Evolutionary conservation across 1,140 invertebrate genomes (phyloP).

Genomic region (Cherax destructor): DNA sequence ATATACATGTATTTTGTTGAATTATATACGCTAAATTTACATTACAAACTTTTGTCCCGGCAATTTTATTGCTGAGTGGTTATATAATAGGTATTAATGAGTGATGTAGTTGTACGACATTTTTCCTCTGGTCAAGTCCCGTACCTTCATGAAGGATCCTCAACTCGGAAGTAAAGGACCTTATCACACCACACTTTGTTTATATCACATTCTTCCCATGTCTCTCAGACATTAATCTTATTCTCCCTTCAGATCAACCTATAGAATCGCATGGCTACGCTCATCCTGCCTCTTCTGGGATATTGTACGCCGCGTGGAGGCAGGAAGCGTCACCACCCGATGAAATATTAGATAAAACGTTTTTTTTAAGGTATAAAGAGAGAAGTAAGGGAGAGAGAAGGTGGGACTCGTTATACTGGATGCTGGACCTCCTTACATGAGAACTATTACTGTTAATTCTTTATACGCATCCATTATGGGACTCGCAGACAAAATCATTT

Average conservation of each 20-base stretch:
- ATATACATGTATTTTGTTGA: neutral
- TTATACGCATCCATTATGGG: too few species aligned
- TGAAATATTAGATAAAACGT: neutral
- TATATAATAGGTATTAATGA: neutral
- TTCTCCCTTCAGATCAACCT: neutral
- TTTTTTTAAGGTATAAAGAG: neutral
- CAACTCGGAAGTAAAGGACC: conserved; percentile 30
- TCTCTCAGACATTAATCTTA: neutral
- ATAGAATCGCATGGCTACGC: neutral
- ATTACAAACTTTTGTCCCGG: neutral
- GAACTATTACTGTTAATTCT: too few species aligned
- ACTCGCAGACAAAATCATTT: neutral
- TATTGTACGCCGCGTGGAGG: neutral
- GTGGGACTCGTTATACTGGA: neutral
- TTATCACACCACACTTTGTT: conserved; percentile 28
- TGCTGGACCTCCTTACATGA: neutral
- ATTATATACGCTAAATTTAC: neutral
- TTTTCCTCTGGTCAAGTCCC: conserved; percentile 10
- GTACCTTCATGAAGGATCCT: conserved; percentile 34
- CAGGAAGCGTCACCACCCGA: neutral
- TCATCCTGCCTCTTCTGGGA: neutral
- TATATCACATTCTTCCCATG: conserved; percentile 23
- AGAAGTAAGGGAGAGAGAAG: neutral
- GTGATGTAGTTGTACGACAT: conserved; percentile 17
- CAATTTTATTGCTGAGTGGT: neutral